phyloP scores from a whole-genome alignment of 2,797 vertebrate species.

The Peromyscus attwateri region DNA sequence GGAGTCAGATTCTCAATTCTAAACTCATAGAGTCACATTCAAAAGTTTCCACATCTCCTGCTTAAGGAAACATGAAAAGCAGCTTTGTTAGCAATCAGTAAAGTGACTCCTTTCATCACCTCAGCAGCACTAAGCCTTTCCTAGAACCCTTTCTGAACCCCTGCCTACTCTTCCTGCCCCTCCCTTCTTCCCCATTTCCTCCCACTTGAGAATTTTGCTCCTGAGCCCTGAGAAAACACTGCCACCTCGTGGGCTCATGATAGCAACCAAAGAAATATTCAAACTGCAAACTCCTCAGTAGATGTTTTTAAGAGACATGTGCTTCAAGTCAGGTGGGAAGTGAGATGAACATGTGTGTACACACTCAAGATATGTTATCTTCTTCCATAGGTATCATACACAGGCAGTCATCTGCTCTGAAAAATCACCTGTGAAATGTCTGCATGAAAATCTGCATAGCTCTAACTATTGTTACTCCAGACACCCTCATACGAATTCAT shows the following conservation, averaged over 20 bases:
- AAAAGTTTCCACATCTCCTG: background rate
- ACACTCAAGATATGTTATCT: background rate
- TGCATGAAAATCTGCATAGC: background rate
- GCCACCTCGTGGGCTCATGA: constrained; percentile 60
- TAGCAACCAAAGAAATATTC: background rate
- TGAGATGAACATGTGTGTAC: background rate
- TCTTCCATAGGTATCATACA: background rate
- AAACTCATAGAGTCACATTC: background rate
- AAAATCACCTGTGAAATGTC: background rate
- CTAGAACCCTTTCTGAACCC: background rate
- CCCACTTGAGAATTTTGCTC: background rate
- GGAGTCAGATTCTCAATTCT: background rate
- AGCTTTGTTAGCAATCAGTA: background rate
- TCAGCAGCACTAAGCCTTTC: background rate
- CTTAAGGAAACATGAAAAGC: background rate
- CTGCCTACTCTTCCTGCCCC: accelerated
- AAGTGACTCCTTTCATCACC: background rate
- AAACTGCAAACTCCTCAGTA: background rate
- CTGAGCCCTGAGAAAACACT: constrained; percentile 43
- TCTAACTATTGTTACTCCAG: background rate
- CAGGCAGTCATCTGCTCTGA: background rate
- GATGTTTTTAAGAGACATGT: background rate
- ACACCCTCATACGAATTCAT: background rate
- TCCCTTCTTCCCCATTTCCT: too few species aligned
- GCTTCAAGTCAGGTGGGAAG: background rate